Evolutionary conservation across 2,888 invertebrate genomes (phyloP).

Genomic region (Tetranychus piercei): DNA sequence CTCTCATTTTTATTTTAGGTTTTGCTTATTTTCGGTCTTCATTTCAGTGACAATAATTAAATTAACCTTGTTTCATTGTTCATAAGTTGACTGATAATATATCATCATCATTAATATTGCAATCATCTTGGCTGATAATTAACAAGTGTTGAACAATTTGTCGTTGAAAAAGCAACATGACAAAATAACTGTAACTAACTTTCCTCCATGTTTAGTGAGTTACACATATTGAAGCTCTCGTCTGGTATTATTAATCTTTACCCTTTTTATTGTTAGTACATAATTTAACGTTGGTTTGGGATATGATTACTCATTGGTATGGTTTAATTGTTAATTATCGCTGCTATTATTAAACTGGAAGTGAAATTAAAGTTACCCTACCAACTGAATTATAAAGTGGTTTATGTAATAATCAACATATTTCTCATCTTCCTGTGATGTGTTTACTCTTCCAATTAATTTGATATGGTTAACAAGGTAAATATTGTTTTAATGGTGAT

Average conservation of each 20-base stretch:
- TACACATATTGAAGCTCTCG: no score
- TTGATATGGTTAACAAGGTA: neutral
- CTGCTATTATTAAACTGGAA: neutral
- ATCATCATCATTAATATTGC: neutral
- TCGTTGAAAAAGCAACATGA: no score
- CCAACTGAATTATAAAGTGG: neutral
- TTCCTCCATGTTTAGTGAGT: no score
- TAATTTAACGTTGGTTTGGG: no score
- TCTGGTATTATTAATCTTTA: no score
- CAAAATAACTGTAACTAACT: no score
- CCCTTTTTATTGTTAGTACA: no score
- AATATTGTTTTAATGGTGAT: neutral
- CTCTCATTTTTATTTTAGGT: neutral
- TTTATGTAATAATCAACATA: neutral
- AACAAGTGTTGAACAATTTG: no score
- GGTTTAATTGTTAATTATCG: conserved; percentile 1
- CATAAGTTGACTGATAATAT: neutral
- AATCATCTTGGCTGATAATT: no score
- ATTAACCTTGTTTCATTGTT: neutral
- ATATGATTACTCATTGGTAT: neutral
- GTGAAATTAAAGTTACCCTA: neutral
- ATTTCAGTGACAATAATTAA: neutral
- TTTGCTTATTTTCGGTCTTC: no score
- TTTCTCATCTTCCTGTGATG: neutral
- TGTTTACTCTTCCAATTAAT: neutral